Conservation (phyloP, 2,888 invertebrate species). For the Sarcophaga caerulescens region DNA sequence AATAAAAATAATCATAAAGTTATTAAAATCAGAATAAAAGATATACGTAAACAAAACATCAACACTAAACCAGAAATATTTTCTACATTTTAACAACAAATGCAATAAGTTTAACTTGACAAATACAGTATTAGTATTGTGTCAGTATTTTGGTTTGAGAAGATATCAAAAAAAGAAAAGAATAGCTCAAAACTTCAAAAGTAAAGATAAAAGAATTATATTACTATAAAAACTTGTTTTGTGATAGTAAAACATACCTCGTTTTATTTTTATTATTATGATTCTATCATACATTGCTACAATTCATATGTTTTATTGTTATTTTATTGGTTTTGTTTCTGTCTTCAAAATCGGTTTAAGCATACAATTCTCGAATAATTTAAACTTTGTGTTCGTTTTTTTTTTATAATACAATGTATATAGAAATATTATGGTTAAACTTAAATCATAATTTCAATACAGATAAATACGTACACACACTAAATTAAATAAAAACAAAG, state of each 20-base stretch:
- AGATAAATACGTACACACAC: conserved; percentile 55
- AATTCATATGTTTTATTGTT: conserved; percentile 45
- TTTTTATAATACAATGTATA: conserved; percentile 44
- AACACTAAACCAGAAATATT: no score
- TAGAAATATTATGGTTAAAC: conserved; percentile 42
- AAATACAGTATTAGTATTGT: no score
- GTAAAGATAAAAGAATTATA: no score
- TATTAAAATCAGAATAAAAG: no score
- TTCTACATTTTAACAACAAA: no score
- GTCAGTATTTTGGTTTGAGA: no score
- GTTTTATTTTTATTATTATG: conserved; percentile 8
- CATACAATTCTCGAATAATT: conserved; percentile 41
- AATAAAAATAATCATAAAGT: no score
- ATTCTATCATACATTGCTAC: conserved; percentile 55
- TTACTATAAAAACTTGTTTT: not conserved
- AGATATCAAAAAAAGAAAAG: no score
- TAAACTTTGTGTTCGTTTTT: conserved; percentile 2
- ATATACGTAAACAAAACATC: no score
- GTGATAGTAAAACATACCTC: conserved; percentile 38
- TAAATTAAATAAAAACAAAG: conserved; percentile 40
- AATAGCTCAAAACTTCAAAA: no score
- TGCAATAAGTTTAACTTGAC: no score
- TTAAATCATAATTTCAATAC: conserved; percentile 53
- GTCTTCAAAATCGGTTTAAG: conserved; percentile 31
- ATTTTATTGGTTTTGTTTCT: conserved; percentile 10